Evolutionary conservation across 1,140 invertebrate species (phyloP).

Genomic region (Euura saliciscinereae): DNA sequence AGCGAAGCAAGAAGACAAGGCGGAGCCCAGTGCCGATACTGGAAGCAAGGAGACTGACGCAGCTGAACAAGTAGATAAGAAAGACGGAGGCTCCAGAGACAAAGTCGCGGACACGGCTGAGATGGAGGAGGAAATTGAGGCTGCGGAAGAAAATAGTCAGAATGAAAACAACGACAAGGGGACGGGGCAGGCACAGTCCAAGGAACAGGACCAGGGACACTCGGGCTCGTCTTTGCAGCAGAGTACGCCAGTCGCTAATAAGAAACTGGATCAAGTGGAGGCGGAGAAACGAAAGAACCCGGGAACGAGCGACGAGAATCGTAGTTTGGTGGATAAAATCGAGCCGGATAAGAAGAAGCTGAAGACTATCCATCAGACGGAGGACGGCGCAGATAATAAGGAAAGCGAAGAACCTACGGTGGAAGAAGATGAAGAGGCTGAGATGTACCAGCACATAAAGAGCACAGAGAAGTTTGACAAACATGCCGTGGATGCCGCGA

Average conservation of each 20-base stretch:
- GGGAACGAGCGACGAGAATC: constrained; percentile 56
- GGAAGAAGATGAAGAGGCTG: constrained; percentile 61
- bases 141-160: constrained; percentile 48
- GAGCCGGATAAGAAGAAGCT: constrained; percentile 60
- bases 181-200: constrained; percentile 59
- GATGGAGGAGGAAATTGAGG: constrained; percentile 26
- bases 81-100: constrained; percentile 49
- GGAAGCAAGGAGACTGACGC: constrained; percentile 49
- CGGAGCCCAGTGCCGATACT: constrained; percentile 41
- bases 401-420: constrained; percentile 58
- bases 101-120: constrained; percentile 38
- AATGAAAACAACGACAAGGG: constrained; percentile 59
- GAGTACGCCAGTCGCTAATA: constrained; percentile 32
- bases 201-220: constrained; percentile 58
- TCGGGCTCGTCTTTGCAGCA: constrained; percentile 48
- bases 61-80: constrained; percentile 44
- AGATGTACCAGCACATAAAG: constrained; percentile 86
- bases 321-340: constrained; percentile 54
- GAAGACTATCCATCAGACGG: constrained; percentile 58
- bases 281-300: constrained; percentile 56
- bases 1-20: constrained; percentile 50
- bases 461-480: constrained; percentile 73
- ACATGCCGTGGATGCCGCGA: constrained; percentile 72
- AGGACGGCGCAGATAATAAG: constrained; percentile 59
- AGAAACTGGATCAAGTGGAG: constrained; percentile 41